Evolutionary conservation across 1,140 invertebrate species (phyloP).

Genomic region (Rhopalosiphum maidis): DNA sequence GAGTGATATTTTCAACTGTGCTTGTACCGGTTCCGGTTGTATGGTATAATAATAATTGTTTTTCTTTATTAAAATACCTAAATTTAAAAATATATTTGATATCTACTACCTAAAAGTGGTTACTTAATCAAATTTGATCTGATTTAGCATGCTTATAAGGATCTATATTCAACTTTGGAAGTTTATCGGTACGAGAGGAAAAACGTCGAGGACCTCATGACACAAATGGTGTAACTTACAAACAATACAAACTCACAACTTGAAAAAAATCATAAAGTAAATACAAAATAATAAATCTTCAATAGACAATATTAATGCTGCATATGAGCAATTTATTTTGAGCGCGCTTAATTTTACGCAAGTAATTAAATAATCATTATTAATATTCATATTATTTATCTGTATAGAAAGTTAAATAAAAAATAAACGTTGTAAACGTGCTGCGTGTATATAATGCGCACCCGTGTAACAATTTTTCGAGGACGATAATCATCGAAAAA

Average conservation of each 20-base stretch:
- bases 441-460: neutral
- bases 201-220: neutral
- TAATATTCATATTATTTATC: slow-evolving; percentile 3
- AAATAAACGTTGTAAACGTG: neutral
- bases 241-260: neutral
- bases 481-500: neutral
- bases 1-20: too few species aligned
- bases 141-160: neutral
- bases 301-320: neutral
- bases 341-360: neutral
- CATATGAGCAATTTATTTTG: neutral
- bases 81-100: neutral
- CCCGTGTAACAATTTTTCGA: neutral
- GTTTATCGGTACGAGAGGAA: neutral
- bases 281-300: neutral
- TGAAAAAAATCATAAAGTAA: neutral
- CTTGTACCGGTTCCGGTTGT: too few species aligned
- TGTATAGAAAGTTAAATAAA: neutral
- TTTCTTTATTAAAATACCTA: too few species aligned
- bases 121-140: neutral
- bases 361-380: neutral
- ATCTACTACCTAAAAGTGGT: too few species aligned
- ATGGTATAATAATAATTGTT: too few species aligned
- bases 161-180: neutral
- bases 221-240: neutral